Evolutionary conservation across 1,140 invertebrate species (phyloP), one percentile per base, ranked within the genome.

Genomic region (Aphaenogaster floridana): DNA sequence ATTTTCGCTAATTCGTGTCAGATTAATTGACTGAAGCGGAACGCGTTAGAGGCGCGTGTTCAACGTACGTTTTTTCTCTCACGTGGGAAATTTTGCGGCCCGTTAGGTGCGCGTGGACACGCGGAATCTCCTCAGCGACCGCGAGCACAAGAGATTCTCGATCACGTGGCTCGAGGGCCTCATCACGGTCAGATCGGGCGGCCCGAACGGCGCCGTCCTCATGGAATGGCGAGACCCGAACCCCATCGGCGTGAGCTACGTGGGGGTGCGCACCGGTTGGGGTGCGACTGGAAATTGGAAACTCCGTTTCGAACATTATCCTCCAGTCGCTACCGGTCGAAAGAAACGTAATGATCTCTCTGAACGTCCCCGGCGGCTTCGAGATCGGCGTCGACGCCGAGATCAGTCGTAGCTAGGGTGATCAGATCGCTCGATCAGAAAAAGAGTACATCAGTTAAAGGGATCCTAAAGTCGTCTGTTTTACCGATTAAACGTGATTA

Each of bases 231-330:
- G 94, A 21, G 96, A 97, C 88, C 95, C 96, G 0, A 94, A 95
- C 42, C 96, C 96, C 11, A 96, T 97, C 92, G 95, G 95, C 8
- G 93, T 97, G 52, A 96, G 96, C 77, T 95, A 97, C 92, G 96
- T 97, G 90, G 97, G 96, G 59, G 96, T 97, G 63, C 95, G 96
- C 66, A 97, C 96, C 48, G 96, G 95, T 86, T 97, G 96, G 95
- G 96, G 97, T 42, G 96, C 96, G 7, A 94, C 95, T 76, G 97
- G 97, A 87, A 94, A 96, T 86, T 97, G 97, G 96, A 95, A 95
- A 74, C 95, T 96, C 21, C 89, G 36, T 76, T 86, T 87, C 63
- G 86, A 85, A 28, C 90, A 64, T 13, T 86, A 89, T 64, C 89
- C 87, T 59, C 50, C 66, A 50, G 9, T 87, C 54, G 34, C 52